Evolutionary conservation across 2,888 invertebrate genomes (phyloP).

Genomic region (Autographa gamma): DNA sequence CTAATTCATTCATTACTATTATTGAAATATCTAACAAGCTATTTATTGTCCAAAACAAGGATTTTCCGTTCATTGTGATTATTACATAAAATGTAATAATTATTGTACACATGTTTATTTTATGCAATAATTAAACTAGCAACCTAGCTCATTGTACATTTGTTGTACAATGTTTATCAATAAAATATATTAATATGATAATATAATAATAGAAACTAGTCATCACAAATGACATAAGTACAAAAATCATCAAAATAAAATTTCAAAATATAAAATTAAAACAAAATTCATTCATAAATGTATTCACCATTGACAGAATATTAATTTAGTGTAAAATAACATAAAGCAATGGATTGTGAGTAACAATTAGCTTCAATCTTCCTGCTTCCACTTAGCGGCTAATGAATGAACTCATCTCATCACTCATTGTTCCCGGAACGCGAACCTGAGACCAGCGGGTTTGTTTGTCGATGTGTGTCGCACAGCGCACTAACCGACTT

Average conservation of each 20-base stretch:
- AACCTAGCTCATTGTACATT: no score
- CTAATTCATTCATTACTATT: background rate
- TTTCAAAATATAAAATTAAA: background rate
- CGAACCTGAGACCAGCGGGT: slow-evolving; percentile 58
- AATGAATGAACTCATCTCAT: slow-evolving; percentile 71
- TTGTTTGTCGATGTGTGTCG: slow-evolving; percentile 65
- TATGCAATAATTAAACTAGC: background rate
- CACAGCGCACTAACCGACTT: slow-evolving; percentile 65
- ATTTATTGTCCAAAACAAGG: background rate
- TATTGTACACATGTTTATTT: background rate
- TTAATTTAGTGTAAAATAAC: slow-evolving; percentile 22
- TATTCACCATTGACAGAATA: background rate
- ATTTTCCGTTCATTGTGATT: background rate
- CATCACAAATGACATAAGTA: background rate
- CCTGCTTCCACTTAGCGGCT: slow-evolving; percentile 49
- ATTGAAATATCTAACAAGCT: background rate
- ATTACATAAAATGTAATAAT: background rate
- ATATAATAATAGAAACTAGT: background rate
- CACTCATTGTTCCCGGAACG: slow-evolving; percentile 78
- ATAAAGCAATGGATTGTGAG: slow-evolving; percentile 40
- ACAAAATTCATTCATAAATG: background rate
- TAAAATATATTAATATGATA: background rate
- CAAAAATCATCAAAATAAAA: no score
- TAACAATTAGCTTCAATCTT: slow-evolving; percentile 67
- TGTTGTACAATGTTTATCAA: no score